Evolutionary conservation across 2,888 invertebrate species (phyloP), one percentile per base, ranked within the genome.

Genomic region (Eupithecia vulgata): DNA sequence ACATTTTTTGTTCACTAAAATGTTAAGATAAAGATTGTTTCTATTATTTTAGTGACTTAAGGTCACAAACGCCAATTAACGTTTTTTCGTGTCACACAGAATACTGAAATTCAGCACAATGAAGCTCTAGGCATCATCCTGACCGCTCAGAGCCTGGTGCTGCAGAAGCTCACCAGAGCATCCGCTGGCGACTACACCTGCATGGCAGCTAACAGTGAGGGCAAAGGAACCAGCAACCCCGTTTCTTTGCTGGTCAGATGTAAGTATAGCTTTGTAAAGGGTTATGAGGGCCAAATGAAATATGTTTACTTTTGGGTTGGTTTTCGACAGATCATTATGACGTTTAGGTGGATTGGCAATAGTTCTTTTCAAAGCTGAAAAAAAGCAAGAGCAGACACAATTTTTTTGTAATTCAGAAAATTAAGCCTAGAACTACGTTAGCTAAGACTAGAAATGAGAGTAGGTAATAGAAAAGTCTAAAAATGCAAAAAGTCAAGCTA

Each of bases 171-270:
- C 75, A 97, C 97, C 64, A 95, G 97, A 76, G 95, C 96, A 75
- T 97, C 97, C 42, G 97, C 97, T n/a, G 98, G 98, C 6, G 97
- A 97, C 89, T 98, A 98, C 92, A 97, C 97, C 72, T 98, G 98
- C 87, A 95, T 97, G 89, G 98, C 98, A 42, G 97, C 97, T 73
- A 98, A 98, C 91, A 96, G 96, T 74, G 98, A 98, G 88, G 98
- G 98, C 64, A 97, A 96, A 82, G 97, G 97, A 0, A 95, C 95
- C 69, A 97, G 97, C 89, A 96, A 97, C 87, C 96, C 96, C 45
- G 96, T 97, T 78, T 95, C 96, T 62, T 90, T 97, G 79, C 92
- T 96, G 74, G 96, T 97, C 79, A 94, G 96, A 95, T 97, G 96
- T 97, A 90, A 96, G 96, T 90, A 75, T 45, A 52, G 6, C 45